These are phyloP conservation scores for Cryptus viduatorius DNA, from an alignment of 2,888 invertebrate genomes.

Conservation along the genomic window DNA sequence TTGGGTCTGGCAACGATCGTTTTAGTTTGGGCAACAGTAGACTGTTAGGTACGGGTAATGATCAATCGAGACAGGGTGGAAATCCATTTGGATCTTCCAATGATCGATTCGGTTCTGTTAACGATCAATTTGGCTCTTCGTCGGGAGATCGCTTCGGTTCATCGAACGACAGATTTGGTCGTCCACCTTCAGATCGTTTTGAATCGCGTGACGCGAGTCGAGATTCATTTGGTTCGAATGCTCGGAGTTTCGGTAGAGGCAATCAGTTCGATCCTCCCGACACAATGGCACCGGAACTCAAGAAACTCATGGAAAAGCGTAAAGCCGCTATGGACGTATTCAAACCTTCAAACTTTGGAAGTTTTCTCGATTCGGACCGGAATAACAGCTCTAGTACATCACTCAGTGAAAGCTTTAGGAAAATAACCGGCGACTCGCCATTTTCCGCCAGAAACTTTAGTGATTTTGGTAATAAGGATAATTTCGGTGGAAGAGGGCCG, in stretches of 20 bases:
- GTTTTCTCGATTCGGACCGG: slow-evolving; percentile 76
- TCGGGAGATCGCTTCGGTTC: slow-evolving; percentile 64
- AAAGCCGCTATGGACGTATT: slow-evolving; percentile 80
- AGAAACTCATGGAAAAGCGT: slow-evolving; percentile 83
- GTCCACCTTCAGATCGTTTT: slow-evolving; percentile 66
- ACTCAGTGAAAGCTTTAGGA: slow-evolving; percentile 82
- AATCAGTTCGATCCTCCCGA: slow-evolving; percentile 73
- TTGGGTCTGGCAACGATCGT: slow-evolving; percentile 56
- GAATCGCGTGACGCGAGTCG: slow-evolving; percentile 71
- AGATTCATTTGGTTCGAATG: slow-evolving; percentile 70
- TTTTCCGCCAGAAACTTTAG: slow-evolving; percentile 69
- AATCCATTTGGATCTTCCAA: slow-evolving; percentile 64
- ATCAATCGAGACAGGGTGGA: slow-evolving; percentile 52
- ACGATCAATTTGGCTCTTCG: slow-evolving; percentile 41
- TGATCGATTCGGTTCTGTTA: slow-evolving; percentile 68
- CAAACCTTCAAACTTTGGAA: slow-evolving; percentile 77
- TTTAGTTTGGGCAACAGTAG: slow-evolving; percentile 61
- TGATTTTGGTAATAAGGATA: slow-evolving; percentile 58
- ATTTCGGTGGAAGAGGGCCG: slow-evolving; percentile 33
- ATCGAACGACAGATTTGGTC: slow-evolving; percentile 68
- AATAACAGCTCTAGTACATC: slow-evolving; percentile 75
- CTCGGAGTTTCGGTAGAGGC: slow-evolving; percentile 71
- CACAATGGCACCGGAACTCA: slow-evolving; percentile 80
- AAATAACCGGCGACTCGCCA: slow-evolving; percentile 79
- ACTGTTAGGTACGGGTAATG: slow-evolving; percentile 26